Evolutionary conservation across 2,113 vertebrate genomes (phyloP).

Genomic region (Pavo muticus): DNA sequence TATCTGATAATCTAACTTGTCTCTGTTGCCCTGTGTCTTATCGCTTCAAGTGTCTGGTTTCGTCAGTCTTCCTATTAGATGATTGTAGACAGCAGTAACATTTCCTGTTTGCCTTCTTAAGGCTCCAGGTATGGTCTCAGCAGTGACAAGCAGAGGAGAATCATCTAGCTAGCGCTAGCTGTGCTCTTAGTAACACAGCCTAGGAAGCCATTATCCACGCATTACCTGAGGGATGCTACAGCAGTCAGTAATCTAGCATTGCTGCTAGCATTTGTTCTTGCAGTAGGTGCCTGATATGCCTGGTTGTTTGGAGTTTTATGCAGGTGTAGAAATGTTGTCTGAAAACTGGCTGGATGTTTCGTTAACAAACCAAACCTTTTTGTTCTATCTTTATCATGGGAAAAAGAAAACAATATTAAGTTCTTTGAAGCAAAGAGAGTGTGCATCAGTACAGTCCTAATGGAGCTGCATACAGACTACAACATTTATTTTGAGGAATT

Average conservation of each 20-base stretch:
- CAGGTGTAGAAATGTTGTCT: not conserved
- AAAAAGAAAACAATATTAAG: fast-evolving
- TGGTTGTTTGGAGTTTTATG: not conserved
- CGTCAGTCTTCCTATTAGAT: not conserved
- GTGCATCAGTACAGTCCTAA: not conserved
- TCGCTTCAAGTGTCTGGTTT: not conserved
- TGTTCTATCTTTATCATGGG: not conserved
- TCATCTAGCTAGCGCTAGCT: not conserved
- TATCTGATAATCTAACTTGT: not conserved
- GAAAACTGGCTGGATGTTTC: not conserved
- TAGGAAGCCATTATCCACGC: not conserved
- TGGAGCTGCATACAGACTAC: not conserved
- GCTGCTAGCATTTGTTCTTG: not conserved
- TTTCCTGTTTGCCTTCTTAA: not conserved
- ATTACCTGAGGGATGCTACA: not conserved
- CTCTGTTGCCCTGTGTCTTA: not conserved
- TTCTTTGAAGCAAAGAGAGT: not conserved
- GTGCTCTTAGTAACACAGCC: not conserved
- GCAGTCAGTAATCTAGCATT: not conserved
- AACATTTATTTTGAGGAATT: not conserved
- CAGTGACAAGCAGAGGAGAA: not conserved
- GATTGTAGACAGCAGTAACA: not conserved
- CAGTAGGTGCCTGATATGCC: not conserved
- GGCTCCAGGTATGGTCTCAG: not conserved
- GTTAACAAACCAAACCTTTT: not conserved